Base-by-base conservation (phyloP, 2,888 invertebrate genomes). In the Chalcosyrphus nemorum region DNA sequence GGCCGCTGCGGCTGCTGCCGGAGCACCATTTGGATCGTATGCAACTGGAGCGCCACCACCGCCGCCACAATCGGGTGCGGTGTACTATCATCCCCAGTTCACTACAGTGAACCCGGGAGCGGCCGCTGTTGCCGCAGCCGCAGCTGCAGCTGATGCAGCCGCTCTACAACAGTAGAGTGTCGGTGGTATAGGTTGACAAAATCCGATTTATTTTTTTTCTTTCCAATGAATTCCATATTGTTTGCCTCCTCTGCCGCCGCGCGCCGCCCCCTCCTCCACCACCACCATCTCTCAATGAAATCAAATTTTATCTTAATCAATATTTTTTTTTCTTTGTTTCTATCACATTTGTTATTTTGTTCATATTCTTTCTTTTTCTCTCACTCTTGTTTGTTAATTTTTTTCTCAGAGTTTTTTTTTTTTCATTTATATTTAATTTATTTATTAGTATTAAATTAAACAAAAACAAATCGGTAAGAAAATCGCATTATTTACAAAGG, bases 1-100 rank as follows among this genome's bases (percentile, higher is more conserved):
- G 6, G 90, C 90, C 78, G 90, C 90, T 54, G 91, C 90, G 87
- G 90, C 91, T 5, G 91, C 90, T 86, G 90, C 89, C 61, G 91
- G 89, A 54, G 86, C 76, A 82, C 81, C 77, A 68, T 86, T 72
- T 29, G 82, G 82, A 65, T 81, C 81, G 7, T 76, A 77, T 38
- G 76, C 74, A 54, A 89, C 90, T 72, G 90, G 88, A 68, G 90
- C 88, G 78, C 90, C 90, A 61, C 87, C 87, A 87, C 90, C 89
- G 54, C 86, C 87, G 56, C 87, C 89, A n/a, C 72, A 85, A 66
- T 81, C 81, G 4, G 81, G 85, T 32, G 74, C 85, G 71, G 85
- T 81, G 50, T 81, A 77, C 52, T 81, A 82, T 77, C 86, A 81
- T 70, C 72, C 82, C 13, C 72, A 76, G 61, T 81, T 66, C 35